Conservation (phyloP, 2,113 vertebrate species). For the Callocephalon fimbriatum region DNA sequence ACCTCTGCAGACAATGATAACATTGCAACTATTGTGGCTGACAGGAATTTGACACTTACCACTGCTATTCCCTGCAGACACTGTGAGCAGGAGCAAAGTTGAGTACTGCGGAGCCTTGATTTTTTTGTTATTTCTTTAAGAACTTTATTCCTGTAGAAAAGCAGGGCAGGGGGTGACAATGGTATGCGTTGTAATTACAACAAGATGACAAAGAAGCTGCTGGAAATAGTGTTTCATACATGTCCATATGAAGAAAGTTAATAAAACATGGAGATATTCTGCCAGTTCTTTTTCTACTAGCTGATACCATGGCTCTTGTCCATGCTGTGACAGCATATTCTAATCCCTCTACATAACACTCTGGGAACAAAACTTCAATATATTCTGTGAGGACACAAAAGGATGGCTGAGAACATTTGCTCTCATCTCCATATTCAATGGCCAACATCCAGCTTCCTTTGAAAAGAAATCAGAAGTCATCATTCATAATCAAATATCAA, state of each 20-base stretch:
- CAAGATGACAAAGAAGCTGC: not conserved
- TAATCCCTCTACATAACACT: not conserved
- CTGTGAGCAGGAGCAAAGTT: not conserved
- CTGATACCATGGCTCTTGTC: not conserved
- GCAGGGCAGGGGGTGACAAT: not conserved
- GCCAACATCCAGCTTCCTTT: not conserved
- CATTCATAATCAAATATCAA: not conserved
- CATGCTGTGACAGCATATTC: not conserved
- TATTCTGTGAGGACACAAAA: not conserved
- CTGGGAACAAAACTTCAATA: not conserved
- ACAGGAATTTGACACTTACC: constrained; percentile 63
- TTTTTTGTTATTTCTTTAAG: constrained; percentile 63
- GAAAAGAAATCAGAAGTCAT: not conserved
- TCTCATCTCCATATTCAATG: not conserved
- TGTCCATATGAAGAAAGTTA: not conserved
- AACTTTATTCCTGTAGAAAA: constrained; percentile 65
- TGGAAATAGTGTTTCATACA: not conserved
- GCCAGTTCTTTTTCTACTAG: not conserved
- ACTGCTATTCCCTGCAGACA: constrained; percentile 32
- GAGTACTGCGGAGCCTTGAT: not conserved
- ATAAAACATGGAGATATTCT: not conserved
- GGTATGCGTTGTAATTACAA: not conserved
- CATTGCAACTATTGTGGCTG: not conserved
- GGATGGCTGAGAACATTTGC: not conserved
- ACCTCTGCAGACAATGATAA: not conserved